Evolutionary conservation across 2,113 vertebrate species (phyloP), one percentile per base, ranked within the genome.

Genomic region (Oncorhynchus mykiss): DNA sequence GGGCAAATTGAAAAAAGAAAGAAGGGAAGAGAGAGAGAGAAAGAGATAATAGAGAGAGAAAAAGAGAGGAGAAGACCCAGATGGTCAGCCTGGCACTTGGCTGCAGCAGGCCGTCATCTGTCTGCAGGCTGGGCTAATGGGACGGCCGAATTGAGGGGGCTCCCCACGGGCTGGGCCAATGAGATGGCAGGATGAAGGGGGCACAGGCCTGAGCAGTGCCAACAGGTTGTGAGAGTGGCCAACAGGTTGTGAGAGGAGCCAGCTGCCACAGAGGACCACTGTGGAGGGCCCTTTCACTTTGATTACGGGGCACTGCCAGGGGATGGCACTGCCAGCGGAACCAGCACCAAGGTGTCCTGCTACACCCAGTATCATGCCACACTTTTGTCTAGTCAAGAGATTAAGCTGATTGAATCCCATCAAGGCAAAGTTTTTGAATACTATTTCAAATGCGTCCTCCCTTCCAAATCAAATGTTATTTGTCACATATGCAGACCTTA

Each of bases 1-100:
- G 14, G 51, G 12, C 51, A 57, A 57, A 57, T 16, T 57, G 51
- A 18, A 57, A 18, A 18, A 18, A 57, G 14, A 54, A 18, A 14
- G 64, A 48, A 2, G 18, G 54, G 39, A 48, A 60, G 22, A 69
- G 51, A 54, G 22, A 25, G 62, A 60, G 25, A 68, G 45, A 65
- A 31, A 67, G 14, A 70, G 54, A 51, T 29, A 31, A 31, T 31
- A 54, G 22, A 25, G 62, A 60, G 25, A 68, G 45, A 65, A 48
- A 67, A 14, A 70, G 54, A 51, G 39, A 73, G 34, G 60, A 22
- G 64, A 45, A 62, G 34, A 70, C 79, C 67, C 81, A 85, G 84
- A 85, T 85, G 81, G 84, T 72, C 70, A 69, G 80, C 73, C 83
- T 79, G 67, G 64, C 67, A 60, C 70, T 78, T 48, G 73, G 70